phyloP scores from a whole-genome alignment of 2,888 invertebrate genomes.

The Drosophila glabriapex region DNA sequence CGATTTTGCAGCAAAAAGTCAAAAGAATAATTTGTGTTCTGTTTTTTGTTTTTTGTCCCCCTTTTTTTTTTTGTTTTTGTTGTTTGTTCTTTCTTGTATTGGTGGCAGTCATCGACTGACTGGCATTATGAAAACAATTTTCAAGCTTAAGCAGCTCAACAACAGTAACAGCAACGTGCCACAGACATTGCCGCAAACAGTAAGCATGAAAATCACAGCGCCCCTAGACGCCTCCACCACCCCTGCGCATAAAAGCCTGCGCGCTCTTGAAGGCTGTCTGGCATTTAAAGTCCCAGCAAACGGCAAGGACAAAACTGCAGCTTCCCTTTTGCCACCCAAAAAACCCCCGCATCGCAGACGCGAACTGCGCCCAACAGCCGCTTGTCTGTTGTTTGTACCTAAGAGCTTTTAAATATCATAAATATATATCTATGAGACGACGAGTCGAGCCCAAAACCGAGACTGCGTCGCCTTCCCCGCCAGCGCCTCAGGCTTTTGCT shows the following conservation, averaged over 20 bases:
- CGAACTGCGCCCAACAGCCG: slow-evolving; percentile 51
- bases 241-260: slow-evolving; percentile 25
- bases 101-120: slow-evolving; percentile 40
- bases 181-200: slow-evolving; percentile 59
- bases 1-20: slow-evolving; percentile 76
- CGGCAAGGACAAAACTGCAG: slow-evolving; percentile 67
- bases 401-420: slow-evolving; percentile 83
- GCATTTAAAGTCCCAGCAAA: slow-evolving; percentile 62
- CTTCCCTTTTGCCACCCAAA: slow-evolving; percentile 38
- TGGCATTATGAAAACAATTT: slow-evolving; percentile 78
- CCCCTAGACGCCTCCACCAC: neutral
- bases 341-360: slow-evolving; percentile 12
- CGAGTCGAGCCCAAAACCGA: slow-evolving; percentile 45
- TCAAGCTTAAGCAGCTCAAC: slow-evolving; percentile 76
- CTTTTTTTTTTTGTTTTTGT: neutral
- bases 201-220: slow-evolving; percentile 54
- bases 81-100: neutral
- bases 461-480: slow-evolving; percentile 14
- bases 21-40: slow-evolving; percentile 29
- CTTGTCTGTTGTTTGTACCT: slow-evolving; percentile 82
- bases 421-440: slow-evolving; percentile 76
- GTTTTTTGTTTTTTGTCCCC: neutral
- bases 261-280: slow-evolving; percentile 69
- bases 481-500: slow-evolving; percentile 31
- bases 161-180: slow-evolving; percentile 23